Evolutionary conservation across 2,888 invertebrate genomes (phyloP), one percentile per base, ranked within the genome.

Genomic region (Synergus gifuensis): DNA sequence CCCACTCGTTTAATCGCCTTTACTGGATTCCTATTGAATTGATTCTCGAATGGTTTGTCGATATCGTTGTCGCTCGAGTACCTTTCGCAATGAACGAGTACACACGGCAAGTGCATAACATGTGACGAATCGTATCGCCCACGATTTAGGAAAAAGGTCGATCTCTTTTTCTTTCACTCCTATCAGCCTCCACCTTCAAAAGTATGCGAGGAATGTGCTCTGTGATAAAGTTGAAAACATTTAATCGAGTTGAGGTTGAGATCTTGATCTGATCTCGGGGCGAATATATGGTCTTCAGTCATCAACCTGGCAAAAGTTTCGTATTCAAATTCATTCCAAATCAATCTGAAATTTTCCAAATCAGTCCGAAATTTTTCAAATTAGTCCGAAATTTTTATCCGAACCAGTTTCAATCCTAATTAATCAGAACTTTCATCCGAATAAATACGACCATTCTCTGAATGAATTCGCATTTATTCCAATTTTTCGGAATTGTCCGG

Each of bases 1-100:
- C 85, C 85, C 83, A 86, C 85, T 80, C 84, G 76, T 83, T 81
- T 73, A 60, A 49, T 64, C 79, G 81, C 81, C 79, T 83, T 81
- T 81, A 54, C 73, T 73, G 36, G 16, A 73, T 73, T 54, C 49
- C 22, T 12, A 73, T 73, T 11, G 54, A 73, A 54, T 73, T 28
- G 28, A 28, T 3, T 2, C 54, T 73, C n/a, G 49, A 54, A 54
- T 49, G 54, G 49, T 54, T 49, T 73, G n/a, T 11, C 36, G 36
- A 12, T 54, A 14, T 67, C 28, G 22, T n/a, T 28, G 73, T 46
- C 54, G 36, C 49, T 49, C 54, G n/a, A 73, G 5, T n/a, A 11
- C 4, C 73, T 73, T 73, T 73, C 36, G 73, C n/a, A 73, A 73
- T 73, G 8, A 73, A 73, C 54, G 8, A 16, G 49, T 49, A 54